Evolutionary conservation across 2,797 vertebrate genomes (phyloP).

Genomic region (Sebastes vulpes): DNA sequence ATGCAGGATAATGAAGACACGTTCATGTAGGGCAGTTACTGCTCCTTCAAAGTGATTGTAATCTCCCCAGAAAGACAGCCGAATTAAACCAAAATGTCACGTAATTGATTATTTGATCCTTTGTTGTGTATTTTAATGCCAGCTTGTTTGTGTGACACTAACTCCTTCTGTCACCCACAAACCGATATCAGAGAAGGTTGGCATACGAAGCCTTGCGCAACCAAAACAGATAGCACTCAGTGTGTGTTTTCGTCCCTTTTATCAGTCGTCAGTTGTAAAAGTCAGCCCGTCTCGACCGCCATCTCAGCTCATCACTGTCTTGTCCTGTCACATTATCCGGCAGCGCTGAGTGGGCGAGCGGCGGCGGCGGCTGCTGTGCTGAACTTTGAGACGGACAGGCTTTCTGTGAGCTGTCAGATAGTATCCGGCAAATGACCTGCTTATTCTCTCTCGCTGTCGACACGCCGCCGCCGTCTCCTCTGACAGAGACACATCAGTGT

Average conservation of each 20-base stretch:
- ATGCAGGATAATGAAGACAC: neutral
- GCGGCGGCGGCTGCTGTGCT: slow-evolving; percentile 18
- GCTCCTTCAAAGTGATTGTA: slow-evolving; percentile 10
- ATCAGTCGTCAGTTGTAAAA: slow-evolving; percentile 37
- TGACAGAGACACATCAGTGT: slow-evolving; percentile 56
- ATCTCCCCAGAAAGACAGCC: neutral
- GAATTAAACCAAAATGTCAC: slow-evolving; percentile 54
- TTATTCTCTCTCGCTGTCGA: slow-evolving; percentile 50
- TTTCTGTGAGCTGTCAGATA: slow-evolving; percentile 76
- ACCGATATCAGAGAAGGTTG: neutral
- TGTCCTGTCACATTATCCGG: slow-evolving; percentile 69
- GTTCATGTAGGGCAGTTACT: neutral
- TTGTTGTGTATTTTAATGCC: slow-evolving; percentile 30
- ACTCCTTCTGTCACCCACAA: slow-evolving; percentile 9
- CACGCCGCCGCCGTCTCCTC: slow-evolving; percentile 20
- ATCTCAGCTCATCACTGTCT: slow-evolving; percentile 69
- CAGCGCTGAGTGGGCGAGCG: slow-evolving; percentile 19
- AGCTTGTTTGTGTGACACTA: slow-evolving; percentile 23
- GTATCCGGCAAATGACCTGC: slow-evolving; percentile 66
- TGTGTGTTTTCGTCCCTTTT: slow-evolving; percentile 49
- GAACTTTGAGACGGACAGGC: slow-evolving; percentile 67
- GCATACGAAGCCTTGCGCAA: neutral
- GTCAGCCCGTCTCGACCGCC: slow-evolving; percentile 22
- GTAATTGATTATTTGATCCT: slow-evolving; percentile 35
- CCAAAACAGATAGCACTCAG: slow-evolving; percentile 12